Percentiles rank a stretch among this genome's conserved stretches.
These are phyloP conservation scores for Onychorhynchus coronatus DNA, from an alignment of 2,113 vertebrate genomes.

Conservation along the genomic window DNA sequence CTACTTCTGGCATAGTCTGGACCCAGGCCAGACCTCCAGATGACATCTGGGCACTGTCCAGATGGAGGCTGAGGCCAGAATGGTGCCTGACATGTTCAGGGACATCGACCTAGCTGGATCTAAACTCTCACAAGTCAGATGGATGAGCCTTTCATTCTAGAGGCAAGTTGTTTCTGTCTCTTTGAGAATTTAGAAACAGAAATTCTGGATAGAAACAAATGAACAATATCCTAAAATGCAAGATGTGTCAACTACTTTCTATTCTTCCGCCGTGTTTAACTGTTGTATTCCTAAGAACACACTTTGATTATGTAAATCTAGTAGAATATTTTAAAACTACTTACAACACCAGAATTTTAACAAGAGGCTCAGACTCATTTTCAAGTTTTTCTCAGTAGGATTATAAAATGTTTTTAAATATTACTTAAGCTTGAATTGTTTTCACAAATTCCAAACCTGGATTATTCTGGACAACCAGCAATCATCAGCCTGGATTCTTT, in stretches of 20 bases:
- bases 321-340: neutral
- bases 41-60: neutral
- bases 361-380: neutral
- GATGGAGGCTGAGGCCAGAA: neutral
- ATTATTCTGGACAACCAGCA: neutral
- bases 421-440: neutral
- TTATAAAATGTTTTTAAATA: neutral
- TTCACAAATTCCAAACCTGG: neutral
- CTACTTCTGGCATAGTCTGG: neutral
- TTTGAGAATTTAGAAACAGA: neutral
- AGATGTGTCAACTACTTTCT: neutral
- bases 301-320: neutral
- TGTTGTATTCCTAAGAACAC: neutral
- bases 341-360: neutral
- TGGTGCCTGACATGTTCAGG: neutral
- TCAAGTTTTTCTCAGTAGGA: neutral
- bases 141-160: neutral
- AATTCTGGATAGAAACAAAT: neutral
- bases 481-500: neutral
- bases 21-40: neutral
- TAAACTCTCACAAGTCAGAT: neutral
- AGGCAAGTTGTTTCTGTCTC: neutral
- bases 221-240: neutral
- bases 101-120: fast-evolving
- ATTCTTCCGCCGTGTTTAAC: neutral